Evolutionary conservation across 1,140 invertebrate genomes (phyloP).

Genomic region (Vanessa tameamea): DNA sequence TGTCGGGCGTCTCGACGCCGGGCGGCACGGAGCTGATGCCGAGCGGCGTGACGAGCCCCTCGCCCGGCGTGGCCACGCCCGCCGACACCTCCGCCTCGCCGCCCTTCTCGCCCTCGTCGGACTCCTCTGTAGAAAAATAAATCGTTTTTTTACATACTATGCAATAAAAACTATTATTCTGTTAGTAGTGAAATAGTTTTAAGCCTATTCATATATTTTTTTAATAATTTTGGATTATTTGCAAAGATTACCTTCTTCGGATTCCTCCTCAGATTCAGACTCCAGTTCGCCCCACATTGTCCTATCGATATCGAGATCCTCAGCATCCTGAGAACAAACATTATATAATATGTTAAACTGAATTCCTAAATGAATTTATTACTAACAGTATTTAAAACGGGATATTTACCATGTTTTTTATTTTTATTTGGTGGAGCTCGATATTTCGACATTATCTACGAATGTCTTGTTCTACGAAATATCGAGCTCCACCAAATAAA

Average conservation of each 20-base stretch:
- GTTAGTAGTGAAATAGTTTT: too few species aligned
- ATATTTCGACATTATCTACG: too few species aligned
- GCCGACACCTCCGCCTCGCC: slow-evolving; percentile 87
- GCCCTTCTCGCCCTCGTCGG: slow-evolving; percentile 84
- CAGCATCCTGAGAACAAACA: slow-evolving; percentile 81
- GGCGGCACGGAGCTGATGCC: slow-evolving; percentile 97
- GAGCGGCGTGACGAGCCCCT: slow-evolving; percentile 96
- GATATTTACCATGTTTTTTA: too few species aligned
- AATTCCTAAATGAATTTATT: too few species aligned
- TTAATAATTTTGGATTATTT: too few species aligned
- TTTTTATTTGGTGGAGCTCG: too few species aligned
- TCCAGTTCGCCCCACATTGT: slow-evolving; percentile 98
- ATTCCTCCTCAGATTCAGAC: slow-evolving; percentile 96
- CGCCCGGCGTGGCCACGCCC: slow-evolving; percentile 89
- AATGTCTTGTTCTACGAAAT: too few species aligned
- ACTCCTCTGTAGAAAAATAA: slow-evolving; percentile 54
- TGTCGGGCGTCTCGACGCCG: slow-evolving; percentile 98
- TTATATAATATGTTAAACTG: neutral
- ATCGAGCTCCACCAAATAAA: too few species aligned
- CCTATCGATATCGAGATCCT: slow-evolving; percentile 95
- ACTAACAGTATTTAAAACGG: too few species aligned
- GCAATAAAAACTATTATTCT: too few species aligned
- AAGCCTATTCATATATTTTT: too few species aligned
- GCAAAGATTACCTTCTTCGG: slow-evolving; percentile 86
- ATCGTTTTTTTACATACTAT: too few species aligned